Conservation (phyloP, 2,888 invertebrate species). For the Nemoura dubitans region DNA sequence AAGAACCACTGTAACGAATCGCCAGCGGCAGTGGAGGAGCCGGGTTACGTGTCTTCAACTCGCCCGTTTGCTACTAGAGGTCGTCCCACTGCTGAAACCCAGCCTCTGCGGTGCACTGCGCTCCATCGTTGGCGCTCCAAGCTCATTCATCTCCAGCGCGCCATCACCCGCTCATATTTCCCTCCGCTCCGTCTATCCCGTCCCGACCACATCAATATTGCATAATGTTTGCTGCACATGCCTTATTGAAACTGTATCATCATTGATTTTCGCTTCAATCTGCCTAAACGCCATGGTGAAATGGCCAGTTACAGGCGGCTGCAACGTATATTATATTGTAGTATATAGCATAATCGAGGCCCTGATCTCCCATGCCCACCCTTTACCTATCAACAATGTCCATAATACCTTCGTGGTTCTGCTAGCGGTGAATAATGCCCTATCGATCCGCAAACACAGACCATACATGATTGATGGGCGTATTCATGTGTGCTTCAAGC, state of each 20-base stretch:
- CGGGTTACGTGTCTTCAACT: not conserved
- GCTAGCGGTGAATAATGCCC: not conserved
- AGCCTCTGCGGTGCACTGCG: not conserved
- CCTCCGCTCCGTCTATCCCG: not conserved
- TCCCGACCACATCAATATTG: not conserved
- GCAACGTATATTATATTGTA: not conserved
- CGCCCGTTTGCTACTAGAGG: not conserved
- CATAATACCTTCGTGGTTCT: not conserved
- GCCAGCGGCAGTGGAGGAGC: not conserved
- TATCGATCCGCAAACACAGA: not conserved
- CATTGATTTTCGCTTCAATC: not conserved
- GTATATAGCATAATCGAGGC: not conserved
- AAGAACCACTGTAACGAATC: too few relatives aligned
- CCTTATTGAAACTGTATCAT: not conserved
- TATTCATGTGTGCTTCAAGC: constrained; percentile 8
- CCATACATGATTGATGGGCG: constrained; percentile 16
- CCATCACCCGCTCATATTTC: not conserved
- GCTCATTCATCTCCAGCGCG: not conserved
- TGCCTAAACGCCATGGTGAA: not conserved
- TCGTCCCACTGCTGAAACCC: not conserved
- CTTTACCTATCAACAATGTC: not conserved
- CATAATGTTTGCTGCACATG: not conserved
- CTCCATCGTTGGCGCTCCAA: too few relatives aligned
- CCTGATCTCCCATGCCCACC: not conserved
- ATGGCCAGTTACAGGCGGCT: not conserved